phyloP scores from a whole-genome alignment of 2,113 vertebrate species.

The Oncorhynchus mykiss region DNA sequence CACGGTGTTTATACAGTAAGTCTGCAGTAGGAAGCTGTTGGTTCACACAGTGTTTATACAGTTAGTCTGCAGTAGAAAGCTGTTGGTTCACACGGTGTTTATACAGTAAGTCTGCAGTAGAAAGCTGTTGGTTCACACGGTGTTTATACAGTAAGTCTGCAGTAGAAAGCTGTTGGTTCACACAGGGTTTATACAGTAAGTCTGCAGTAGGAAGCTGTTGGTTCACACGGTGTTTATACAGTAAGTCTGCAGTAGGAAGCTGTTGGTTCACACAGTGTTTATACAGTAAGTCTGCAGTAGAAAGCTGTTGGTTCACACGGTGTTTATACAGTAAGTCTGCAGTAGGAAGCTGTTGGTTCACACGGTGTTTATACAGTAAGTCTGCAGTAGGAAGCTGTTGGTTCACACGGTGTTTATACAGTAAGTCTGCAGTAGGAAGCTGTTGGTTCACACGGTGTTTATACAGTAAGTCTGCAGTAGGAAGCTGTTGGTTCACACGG shows the following conservation, averaged over 20 bases:
- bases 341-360: background rate
- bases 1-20: background rate
- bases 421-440: background rate
- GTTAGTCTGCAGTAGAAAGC: background rate
- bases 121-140: background rate
- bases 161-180: background rate
- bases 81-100: background rate
- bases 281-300: background rate
- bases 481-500: background rate
- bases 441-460: background rate
- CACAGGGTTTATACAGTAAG: background rate
- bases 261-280: background rate
- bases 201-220: background rate
- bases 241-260: background rate
- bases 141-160: background rate
- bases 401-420: background rate
- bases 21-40: background rate
- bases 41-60: background rate
- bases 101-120: background rate
- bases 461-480: background rate
- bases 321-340: background rate
- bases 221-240: background rate
- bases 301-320: background rate
- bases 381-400: background rate
- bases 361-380: background rate